Evolutionary conservation across 2,888 invertebrate species (phyloP), one percentile per base, ranked within the genome.

Genomic region (Leucophenga montana): DNA sequence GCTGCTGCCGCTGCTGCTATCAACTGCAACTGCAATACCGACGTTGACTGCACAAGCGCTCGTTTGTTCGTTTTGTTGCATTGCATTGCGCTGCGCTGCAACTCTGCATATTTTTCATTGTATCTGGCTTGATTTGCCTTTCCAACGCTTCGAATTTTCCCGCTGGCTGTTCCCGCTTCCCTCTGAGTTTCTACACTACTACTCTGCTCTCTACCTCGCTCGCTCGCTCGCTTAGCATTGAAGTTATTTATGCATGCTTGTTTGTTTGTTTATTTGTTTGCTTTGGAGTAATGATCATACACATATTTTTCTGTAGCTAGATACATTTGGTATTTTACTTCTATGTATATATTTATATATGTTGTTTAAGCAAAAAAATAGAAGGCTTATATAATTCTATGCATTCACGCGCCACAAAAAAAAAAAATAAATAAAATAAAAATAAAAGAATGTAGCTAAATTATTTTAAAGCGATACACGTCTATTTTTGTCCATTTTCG

Each of bases 201-300:
- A 13, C 33, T 66, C 39, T 18, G 27, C 54, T 50, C 16, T 50
- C n/a, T 33, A 44, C 46, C 11, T 65, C 14, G 8, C 50, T 59
- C 11, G 14, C 16, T 16, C n/a, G 14, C 59, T 31, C 59, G 16
- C 27, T 39, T 11, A 61, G 20, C 14, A 27, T 57, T 57, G 84
- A 84, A 81, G 81, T 84, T 81, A 81, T 81, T 81, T 81, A 84
- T 85, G 81, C 79, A 84, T 81, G 79, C 78, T 82, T 78, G 77
- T 39, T 31, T 59, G 77, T 80, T 78, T 81, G 82, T 81, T 81
- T 81, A 82, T 81, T 81, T 81, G 76, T 84, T 81, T 85, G 81
- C 77, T 79, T 85, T 82, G 71, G 82, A 84, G 83, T 84, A 83
- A 84, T 84, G 85, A 85, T 85, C 82, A 81, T 79, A 73, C 54